Percentiles rank a stretch among this genome's conserved stretches.
These are phyloP conservation scores for Psittacus erithacus DNA, from an alignment of 2,113 vertebrate species.

Conservation along the genomic window DNA sequence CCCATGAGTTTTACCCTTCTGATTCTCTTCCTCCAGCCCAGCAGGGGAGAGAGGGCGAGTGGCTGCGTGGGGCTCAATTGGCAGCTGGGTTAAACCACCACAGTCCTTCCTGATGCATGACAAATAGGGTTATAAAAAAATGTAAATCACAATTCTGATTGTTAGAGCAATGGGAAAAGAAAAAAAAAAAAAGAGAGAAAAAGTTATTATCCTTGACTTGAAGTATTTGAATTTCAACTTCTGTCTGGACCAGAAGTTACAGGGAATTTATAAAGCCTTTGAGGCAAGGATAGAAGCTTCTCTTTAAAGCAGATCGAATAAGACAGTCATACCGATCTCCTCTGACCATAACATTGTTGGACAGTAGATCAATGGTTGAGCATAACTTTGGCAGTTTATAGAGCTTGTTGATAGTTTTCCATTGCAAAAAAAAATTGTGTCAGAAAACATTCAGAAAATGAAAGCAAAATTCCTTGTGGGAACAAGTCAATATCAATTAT, in stretches of 20 bases:
- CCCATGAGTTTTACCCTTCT: background rate
- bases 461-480: slow-evolving; percentile 3
- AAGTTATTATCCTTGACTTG: background rate
- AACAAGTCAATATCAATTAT: background rate
- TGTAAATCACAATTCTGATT: background rate
- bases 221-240: slow-evolving; percentile 1
- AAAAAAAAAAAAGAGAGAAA: background rate
- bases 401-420: background rate
- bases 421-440: background rate
- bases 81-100: background rate
- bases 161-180: background rate
- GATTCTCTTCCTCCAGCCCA: background rate
- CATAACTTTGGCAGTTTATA: background rate
- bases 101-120: background rate
- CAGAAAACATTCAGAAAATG: background rate
- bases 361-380: background rate
- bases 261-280: background rate
- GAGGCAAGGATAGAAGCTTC: background rate
- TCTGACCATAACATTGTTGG: background rate
- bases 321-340: background rate
- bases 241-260: background rate
- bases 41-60: background rate
- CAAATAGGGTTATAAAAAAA: background rate
- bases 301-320: background rate
- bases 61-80: background rate